Evolutionary conservation across 2,113 vertebrate genomes (phyloP).

Genomic region (Chaetops frenatus): DNA sequence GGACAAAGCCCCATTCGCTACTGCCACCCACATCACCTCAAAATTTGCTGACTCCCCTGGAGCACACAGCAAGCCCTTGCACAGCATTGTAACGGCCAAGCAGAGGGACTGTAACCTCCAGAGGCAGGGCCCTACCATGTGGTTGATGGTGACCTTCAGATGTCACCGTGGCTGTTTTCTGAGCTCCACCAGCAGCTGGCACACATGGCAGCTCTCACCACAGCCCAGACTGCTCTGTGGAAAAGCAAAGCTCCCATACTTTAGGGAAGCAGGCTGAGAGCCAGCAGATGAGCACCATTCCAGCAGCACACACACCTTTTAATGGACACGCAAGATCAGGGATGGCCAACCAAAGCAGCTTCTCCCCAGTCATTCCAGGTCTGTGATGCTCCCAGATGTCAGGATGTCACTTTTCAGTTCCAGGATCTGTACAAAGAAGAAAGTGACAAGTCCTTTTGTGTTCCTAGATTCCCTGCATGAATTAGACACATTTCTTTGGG

Average conservation of each 20-base stretch:
- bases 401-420: not conserved
- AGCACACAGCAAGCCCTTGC: not conserved
- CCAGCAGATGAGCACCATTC: not conserved
- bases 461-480: not conserved
- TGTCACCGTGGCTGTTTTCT: rapidly evolving
- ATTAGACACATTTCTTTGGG: not conserved
- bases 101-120: not conserved
- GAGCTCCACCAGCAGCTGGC: not conserved
- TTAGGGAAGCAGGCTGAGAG: not conserved
- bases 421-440: not conserved
- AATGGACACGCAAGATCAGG: rapidly evolving
- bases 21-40: not conserved
- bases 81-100: not conserved
- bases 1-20: rapidly evolving
- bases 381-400: not conserved
- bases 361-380: not conserved
- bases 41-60: not conserved
- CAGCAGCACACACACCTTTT: not conserved
- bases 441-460: not conserved
- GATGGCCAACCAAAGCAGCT: not conserved
- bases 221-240: not conserved
- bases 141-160: not conserved
- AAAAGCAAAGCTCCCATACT: not conserved
- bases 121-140: not conserved
- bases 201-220: not conserved